Evolutionary conservation across 2,888 invertebrate species (phyloP).

Genomic region (Drosophila parthenogenetica): DNA sequence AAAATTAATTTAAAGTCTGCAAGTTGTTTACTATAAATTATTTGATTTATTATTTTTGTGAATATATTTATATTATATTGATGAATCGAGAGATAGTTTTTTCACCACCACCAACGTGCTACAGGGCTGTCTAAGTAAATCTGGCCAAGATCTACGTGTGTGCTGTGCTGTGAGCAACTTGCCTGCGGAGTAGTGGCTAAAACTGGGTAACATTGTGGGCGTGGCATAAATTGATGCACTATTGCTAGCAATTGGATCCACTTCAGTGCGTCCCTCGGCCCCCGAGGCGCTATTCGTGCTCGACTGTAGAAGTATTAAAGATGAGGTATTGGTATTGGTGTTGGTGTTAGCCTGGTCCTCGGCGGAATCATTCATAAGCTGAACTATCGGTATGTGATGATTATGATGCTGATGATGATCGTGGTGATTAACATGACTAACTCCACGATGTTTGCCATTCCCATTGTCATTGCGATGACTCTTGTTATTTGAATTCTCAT

Average conservation of each 20-base stretch:
- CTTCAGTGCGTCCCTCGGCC: conserved; percentile 40
- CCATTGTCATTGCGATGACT: conserved; percentile 30
- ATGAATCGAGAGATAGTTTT: not conserved
- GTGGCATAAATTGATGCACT: conserved; percentile 85
- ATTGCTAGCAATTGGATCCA: conserved; percentile 43
- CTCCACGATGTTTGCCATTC: conserved; percentile 36
- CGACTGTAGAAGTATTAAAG: conserved; percentile 87
- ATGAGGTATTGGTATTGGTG: conserved; percentile 54
- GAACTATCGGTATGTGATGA: conserved; percentile 41
- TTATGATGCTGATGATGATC: conserved; percentile 6
- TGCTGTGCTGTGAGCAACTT: conserved; percentile 78
- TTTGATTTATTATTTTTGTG: too few relatives aligned
- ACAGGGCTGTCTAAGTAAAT: not conserved
- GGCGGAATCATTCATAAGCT: conserved; percentile 34
- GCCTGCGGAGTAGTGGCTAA: conserved; percentile 90
- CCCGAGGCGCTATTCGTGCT: conserved; percentile 69
- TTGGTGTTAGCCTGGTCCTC: conserved; percentile 34
- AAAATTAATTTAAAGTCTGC: too few relatives aligned
- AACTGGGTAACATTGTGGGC: conserved; percentile 89
- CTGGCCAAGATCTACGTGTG: not conserved
- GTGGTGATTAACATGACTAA: conserved; percentile 18
- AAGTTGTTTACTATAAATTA: too few relatives aligned
- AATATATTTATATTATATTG: not conserved
- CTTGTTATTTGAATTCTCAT: conserved; percentile 53
- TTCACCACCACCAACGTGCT: conserved; percentile 21